Evolutionary conservation across 37 sponge, comb jelly and placozoan genomes (phyloP).

Genomic region (Ianthella basta): DNA sequence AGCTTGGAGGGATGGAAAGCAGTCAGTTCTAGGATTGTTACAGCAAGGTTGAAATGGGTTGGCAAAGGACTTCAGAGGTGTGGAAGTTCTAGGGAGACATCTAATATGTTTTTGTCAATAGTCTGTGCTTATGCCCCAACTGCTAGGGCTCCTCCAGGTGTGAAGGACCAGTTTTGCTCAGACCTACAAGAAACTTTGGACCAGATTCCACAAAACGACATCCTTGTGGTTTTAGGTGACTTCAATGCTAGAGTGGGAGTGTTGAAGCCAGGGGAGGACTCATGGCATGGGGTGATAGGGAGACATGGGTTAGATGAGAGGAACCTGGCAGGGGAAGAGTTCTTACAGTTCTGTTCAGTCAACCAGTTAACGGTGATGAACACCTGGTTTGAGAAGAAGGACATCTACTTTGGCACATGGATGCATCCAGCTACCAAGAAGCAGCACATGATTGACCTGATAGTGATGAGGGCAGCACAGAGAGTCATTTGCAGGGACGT

Average conservation of each 20-base stretch:
- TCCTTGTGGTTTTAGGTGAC: conserved; percentile 43
- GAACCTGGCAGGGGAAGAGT: conserved; percentile 45
- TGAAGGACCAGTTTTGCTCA: conserved; percentile 13
- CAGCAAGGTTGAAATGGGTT: conserved; percentile 40
- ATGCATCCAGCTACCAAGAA: conserved; percentile 47
- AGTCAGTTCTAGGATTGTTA: conserved; percentile 46
- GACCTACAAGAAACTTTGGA: conserved; percentile 24
- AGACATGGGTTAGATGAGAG: conserved; percentile 42
- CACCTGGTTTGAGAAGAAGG: conserved; percentile 53
- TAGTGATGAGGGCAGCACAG: conserved; percentile 33
- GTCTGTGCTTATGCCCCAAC: conserved; percentile 57
- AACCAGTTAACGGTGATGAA: conserved; percentile 60
- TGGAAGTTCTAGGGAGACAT: conserved; percentile 37
- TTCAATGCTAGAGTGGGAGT: conserved; percentile 28
- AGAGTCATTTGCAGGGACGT: conserved; percentile 27
- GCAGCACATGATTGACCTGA: conserved; percentile 29
- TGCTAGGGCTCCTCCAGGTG: conserved; percentile 36
- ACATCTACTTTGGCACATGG: conserved; percentile 37
- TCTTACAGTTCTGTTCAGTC: conserved; percentile 46
- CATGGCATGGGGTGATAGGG: conserved; percentile 17
- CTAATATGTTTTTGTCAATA: conserved; percentile 14
- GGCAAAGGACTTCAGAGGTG: neutral
- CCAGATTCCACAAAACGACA: conserved; percentile 18
- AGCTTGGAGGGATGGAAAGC: conserved; percentile 58
- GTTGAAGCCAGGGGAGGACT: neutral